Evolutionary conservation across 2,113 vertebrate species (phyloP).

Genomic region (Ginglymostoma cirratum): DNA sequence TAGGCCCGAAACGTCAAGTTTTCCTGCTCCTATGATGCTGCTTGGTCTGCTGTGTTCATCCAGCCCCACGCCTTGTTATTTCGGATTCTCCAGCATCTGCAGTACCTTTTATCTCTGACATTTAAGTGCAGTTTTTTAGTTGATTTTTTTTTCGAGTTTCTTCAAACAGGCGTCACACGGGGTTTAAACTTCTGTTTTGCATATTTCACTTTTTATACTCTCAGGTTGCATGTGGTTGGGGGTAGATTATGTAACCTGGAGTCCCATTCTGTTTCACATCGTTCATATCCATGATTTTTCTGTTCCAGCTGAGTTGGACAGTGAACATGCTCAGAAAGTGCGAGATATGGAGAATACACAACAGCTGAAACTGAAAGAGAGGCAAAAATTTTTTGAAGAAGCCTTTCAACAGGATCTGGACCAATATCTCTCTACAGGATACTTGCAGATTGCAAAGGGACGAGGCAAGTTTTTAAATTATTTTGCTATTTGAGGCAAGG

Average conservation of each 20-base stretch:
- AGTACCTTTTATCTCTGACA: too few relatives aligned
- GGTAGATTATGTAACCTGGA: not conserved
- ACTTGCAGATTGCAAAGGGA: constrained; percentile 85
- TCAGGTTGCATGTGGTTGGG: not conserved
- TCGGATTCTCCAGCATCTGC: too few relatives aligned
- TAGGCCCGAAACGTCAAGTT: too few relatives aligned
- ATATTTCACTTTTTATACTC: not conserved
- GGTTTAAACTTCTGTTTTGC: not conserved
- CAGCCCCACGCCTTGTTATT: too few relatives aligned
- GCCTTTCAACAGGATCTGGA: constrained; percentile 98
- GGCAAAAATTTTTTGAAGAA: constrained; percentile 95
- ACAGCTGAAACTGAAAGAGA: constrained; percentile 83
- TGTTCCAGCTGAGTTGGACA: constrained; percentile 74
- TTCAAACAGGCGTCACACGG: not conserved
- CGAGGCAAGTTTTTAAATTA: constrained; percentile 68
- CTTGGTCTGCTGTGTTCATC: too few relatives aligned
- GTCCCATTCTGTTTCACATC: not conserved
- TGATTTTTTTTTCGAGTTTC: not conserved
- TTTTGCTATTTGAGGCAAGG: constrained; percentile 61
- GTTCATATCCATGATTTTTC: not conserved
- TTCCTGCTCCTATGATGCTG: too few relatives aligned
- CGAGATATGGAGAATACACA: constrained; percentile 74
- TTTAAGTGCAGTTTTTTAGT: not conserved
- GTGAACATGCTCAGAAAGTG: constrained; percentile 75
- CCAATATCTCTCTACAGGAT: constrained; percentile 88